Evolutionary conservation across 2,797 vertebrate species (phyloP).

Genomic region (Etheostoma perlongum): DNA sequence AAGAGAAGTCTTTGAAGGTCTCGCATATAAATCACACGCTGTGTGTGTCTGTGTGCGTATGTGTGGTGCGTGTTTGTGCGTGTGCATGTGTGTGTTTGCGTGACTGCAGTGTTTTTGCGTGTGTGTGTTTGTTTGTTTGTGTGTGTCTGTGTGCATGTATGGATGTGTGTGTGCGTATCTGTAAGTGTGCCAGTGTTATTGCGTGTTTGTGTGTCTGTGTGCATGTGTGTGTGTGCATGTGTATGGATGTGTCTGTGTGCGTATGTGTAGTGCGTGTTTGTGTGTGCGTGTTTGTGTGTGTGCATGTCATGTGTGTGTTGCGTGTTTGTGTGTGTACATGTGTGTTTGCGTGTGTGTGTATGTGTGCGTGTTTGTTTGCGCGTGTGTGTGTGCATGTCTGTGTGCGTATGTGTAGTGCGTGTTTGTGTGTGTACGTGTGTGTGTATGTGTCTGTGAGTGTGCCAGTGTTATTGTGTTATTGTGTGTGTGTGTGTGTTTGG

Average conservation of each 20-base stretch:
- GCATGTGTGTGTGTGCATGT: too few species aligned
- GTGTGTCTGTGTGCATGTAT: not conserved
- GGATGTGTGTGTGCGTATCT: too few species aligned
- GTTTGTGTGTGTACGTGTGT: too few species aligned
- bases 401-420: too few species aligned
- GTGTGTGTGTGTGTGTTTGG: too few species aligned
- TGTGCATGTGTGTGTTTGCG: constrained; percentile 2
- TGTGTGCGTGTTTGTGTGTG: constrained; percentile 5
- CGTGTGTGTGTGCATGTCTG: too few species aligned
- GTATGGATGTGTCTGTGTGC: too few species aligned
- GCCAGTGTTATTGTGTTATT: not conserved
- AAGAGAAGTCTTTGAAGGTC: constrained; percentile 32
- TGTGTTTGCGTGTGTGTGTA: constrained; percentile 13
- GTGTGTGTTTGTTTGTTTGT: constrained; percentile 18
- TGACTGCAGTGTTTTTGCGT: constrained; percentile 10
- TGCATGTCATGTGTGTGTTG: constrained; percentile 5
- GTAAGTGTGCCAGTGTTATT: too few species aligned
- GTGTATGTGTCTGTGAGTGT: too few species aligned
- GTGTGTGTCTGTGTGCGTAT: constrained; percentile 12
- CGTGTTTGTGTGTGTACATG: not conserved
- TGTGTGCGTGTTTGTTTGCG: not conserved
- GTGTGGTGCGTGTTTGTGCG: constrained; percentile 9
- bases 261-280: constrained; percentile 4
- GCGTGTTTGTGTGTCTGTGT: too few species aligned
- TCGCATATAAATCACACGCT: constrained; percentile 24